Evolutionary conservation across 35 echinoderm and acorn worm species (phyloP), one percentile per base, ranked within the genome.

Genomic region (Eucidaris tribuloides): DNA sequence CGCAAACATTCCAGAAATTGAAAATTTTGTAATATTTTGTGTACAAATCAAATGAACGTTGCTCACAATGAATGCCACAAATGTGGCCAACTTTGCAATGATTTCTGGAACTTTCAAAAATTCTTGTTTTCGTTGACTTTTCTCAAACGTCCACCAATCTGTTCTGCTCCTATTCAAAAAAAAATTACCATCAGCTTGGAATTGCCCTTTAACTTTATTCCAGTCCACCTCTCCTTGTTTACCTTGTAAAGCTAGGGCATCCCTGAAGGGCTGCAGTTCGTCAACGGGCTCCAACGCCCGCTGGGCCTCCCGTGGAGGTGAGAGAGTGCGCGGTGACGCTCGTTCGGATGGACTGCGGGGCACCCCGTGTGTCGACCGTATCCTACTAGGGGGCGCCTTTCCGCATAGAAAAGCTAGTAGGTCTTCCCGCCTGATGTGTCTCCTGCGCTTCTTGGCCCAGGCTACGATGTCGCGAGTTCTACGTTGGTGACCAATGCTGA

Each of bases 161-260:
- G n/a, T n/a, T n/a, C n/a, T n/a, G n/a, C n/a, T n/a, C n/a, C n/a
- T n/a, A n/a, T n/a, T n/a, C n/a, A n/a, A n/a, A n/a, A n/a, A n/a
- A n/a, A n/a, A n/a, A n/a, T n/a, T n/a, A n/a, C n/a, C n/a, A n/a
- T n/a, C n/a, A n/a, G n/a, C n/a, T n/a, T n/a, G n/a, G n/a, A n/a
- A n/a, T n/a, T n/a, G n/a, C n/a, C n/a, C n/a, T n/a, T n/a, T n/a
- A n/a, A n/a, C n/a, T n/a, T n/a, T n/a, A n/a, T n/a, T n/a, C n/a
- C n/a, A n/a, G n/a, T n/a, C n/a, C n/a, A n/a, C n/a, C n/a, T n/a
- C n/a, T n/a, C n/a, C n/a, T n/a, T n/a, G n/a, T n/a, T 76, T 60
- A 97, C 94, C 94, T 79, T 97, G 94, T 50, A 97, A 79, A 71
- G 94, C 94, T 85, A 97, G 62, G 32, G 94, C 94, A 57, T 93